Evolutionary conservation across 2,797 vertebrate genomes (phyloP).

Genomic region (Corythornis leucogaster): DNA sequence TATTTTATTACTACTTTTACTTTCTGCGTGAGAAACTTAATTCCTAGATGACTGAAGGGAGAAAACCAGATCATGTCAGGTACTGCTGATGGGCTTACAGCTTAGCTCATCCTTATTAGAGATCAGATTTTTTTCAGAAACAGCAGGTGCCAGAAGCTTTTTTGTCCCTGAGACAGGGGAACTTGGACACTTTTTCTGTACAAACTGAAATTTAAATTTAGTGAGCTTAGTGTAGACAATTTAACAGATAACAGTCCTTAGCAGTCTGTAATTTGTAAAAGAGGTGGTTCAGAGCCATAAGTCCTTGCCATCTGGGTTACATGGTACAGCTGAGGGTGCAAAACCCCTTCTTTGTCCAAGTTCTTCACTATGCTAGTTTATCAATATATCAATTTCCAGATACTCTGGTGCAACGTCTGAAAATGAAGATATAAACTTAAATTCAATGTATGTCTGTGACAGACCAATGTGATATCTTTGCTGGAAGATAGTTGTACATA

Average conservation of each 20-base stretch:
- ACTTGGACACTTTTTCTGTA: neutral
- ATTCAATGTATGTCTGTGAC: neutral
- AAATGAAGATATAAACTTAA: neutral
- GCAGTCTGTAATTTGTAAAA: neutral
- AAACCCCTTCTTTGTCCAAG: neutral
- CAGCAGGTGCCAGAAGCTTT: neutral
- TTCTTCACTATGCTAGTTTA: neutral
- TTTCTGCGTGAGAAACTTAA: neutral
- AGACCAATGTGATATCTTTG: constrained; percentile 27
- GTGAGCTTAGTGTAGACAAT: neutral
- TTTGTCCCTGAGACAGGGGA: neutral
- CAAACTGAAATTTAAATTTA: neutral
- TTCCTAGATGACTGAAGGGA: neutral
- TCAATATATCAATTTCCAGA: neutral
- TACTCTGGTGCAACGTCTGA: neutral
- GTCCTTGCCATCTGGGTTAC: neutral
- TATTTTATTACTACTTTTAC: neutral
- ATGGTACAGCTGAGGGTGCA: neutral
- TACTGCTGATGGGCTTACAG: neutral
- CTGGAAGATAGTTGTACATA: constrained; percentile 35
- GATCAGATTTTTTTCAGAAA: neutral
- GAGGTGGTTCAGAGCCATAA: neutral
- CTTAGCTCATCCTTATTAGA: neutral
- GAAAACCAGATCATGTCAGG: neutral
- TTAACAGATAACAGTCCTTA: neutral